Conservation (phyloP, 23 tunicate genomes). For the Aplidium turbinatum region DNA sequence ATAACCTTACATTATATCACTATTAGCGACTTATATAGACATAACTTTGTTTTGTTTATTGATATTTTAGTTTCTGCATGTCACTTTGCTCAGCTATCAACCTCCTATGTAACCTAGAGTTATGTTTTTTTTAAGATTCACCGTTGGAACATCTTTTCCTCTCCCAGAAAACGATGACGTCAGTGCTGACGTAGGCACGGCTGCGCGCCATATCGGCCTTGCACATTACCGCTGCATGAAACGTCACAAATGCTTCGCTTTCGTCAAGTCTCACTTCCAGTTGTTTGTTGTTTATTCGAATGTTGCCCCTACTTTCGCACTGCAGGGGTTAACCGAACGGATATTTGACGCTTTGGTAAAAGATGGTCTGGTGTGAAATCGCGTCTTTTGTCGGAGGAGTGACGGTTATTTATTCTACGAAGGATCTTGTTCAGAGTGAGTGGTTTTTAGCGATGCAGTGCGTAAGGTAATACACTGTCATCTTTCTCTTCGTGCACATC, state of each 20-base stretch:
- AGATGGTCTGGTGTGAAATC: constrained; percentile 37
- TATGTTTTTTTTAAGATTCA: constrained; percentile 38
- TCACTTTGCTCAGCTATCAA: too few species aligned
- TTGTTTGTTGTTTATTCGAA: constrained; percentile 57
- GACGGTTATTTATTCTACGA: neutral
- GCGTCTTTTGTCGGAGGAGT: neutral
- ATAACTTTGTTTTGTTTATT: too few species aligned
- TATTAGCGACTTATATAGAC: too few species aligned
- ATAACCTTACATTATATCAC: too few species aligned
- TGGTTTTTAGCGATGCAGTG: neutral
- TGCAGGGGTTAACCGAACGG: constrained; percentile 62
- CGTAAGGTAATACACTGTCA: neutral
- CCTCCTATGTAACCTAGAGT: too few species aligned
- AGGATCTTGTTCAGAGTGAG: too few species aligned
- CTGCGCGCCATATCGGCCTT: constrained; percentile 22
- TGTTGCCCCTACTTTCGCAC: constrained; percentile 56
- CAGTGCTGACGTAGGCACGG: constrained; percentile 11
- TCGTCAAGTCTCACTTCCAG: constrained; percentile 43
- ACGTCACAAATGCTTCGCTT: constrained; percentile 68
- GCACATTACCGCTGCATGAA: constrained; percentile 72
- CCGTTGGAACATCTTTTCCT: constrained; percentile 72
- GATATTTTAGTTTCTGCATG: too few species aligned
- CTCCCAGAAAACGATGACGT: constrained; percentile 40
- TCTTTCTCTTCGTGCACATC: too few species aligned
- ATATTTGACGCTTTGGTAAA: constrained; percentile 31